Base-by-base conservation (phyloP, 2,797 vertebrate species). In the Cyclopterus lumpus region DNA sequence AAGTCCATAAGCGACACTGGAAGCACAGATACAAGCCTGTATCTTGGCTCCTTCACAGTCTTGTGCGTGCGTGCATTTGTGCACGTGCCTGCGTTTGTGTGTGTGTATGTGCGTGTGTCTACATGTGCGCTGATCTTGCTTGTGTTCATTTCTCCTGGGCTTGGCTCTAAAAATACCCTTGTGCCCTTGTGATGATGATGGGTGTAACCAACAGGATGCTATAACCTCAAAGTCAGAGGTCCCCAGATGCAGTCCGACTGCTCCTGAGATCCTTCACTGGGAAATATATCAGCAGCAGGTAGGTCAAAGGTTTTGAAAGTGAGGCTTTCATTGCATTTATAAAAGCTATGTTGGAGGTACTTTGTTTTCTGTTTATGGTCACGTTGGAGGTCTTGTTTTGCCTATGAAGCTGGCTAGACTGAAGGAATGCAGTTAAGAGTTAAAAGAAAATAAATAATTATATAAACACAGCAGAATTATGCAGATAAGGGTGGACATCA, bases 191-290 rank as follows among this genome's bases (percentile, higher is more conserved):
- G 86, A 83, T 90, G 86, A 58, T 42, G 86, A 89, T 92, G 93
- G 93, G 92, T 89, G 95, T 89, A 91, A 88, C 89, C 75, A 79
- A 15, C 68, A 71, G 84, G 94, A 94, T 95, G 94, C 93, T 93
- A 93, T 90, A 94, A 92, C 82, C 76, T 76, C 38, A 32, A 55
- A 64, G 60, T 65, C 61, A 28, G 74, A 76, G 62, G 59, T 76
- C 75, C 83, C 57, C 71, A 70, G 83, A 93, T 88, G 86, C 85
- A 93, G 53, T 77, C 15, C 10, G 48, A 59, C 63, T 48, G 46
- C 57, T 44, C 24, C 60, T 34, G 60, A 78, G 74, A 42, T 79
- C 69, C 67, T 67, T 53, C 20, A 34, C 30, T 6, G 48, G 70
- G 57, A 66, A 77, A 44, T 22, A 70, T 75, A 80, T 55, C 67